Evolutionary conservation across 1,140 invertebrate genomes (phyloP).

Genomic region (Alviniconcha marisindica): DNA sequence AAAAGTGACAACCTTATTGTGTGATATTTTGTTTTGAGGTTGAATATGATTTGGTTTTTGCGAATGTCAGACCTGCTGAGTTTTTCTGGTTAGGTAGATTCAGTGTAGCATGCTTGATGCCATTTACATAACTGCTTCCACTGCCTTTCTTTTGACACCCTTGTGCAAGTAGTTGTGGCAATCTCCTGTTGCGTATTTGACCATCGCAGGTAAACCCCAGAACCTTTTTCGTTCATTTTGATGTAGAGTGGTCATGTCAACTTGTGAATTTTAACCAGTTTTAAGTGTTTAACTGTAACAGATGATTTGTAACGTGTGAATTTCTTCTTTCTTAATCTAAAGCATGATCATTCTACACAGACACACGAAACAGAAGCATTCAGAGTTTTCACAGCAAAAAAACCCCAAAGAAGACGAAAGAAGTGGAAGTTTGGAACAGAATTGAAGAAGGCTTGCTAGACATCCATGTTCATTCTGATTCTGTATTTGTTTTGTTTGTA

Average conservation of each 20-base stretch:
- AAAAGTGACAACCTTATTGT: too few species aligned
- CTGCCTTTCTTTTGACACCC: too few species aligned
- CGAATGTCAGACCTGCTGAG: too few species aligned
- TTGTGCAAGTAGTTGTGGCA: constrained; percentile 15
- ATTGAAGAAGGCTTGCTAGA: constrained; percentile 40
- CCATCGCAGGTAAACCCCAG: constrained; percentile 9
- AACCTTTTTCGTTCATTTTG: background rate
- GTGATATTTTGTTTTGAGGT: too few species aligned
- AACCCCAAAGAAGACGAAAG: background rate
- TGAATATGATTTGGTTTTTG: too few species aligned
- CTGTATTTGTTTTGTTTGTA: background rate
- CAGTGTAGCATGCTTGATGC: too few species aligned
- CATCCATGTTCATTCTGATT: constrained; percentile 35
- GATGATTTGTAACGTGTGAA: background rate
- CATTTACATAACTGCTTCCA: too few species aligned
- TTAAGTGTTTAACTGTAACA: background rate
- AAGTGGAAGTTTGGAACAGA: constrained; percentile 35
- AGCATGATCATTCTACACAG: constrained; percentile 63
- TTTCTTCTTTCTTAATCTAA: constrained; percentile 18
- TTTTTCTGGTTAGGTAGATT: too few species aligned
- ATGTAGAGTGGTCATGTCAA: constrained; percentile 67
- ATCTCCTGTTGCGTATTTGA: constrained; percentile 30
- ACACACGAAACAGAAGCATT: background rate
- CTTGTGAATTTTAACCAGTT: background rate
- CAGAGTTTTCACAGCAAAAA: background rate